Evolutionary conservation across 64 coral and sea anemone genomes (phyloP), one percentile per base, ranked within the genome.

Genomic region (Dendrophyllia cribrosa): DNA sequence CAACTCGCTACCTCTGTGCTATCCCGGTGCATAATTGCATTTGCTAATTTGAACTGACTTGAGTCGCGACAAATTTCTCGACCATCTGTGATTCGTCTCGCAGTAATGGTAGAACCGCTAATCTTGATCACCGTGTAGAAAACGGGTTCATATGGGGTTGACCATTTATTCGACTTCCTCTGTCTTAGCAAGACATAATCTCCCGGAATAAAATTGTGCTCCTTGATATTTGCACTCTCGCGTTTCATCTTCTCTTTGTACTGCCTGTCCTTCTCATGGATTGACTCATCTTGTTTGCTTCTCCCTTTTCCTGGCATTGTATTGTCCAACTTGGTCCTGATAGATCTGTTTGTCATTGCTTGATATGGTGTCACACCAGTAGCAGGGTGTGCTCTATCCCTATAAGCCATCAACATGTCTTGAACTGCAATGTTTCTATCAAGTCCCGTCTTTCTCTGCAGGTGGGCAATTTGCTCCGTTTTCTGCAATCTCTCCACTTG

Each of bases 401-500:
- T 20, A 17, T 86, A 90, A 4, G 87, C 87, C 68, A 77, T 89
- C 2, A 94, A 13, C 87, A 95, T 89, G 13, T 89, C 87, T 55
- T 89, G 68, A 0, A 89, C 46, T 4, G 87, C 82, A 4, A 79
- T 78, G 7, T 70, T 11, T 65, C 75, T 83, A 5, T 56, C 76
- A n/a, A 53, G 51, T 43, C 70, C 70, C 23, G 43, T 45, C 59
- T 95, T 91, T 17, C 65, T 51, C 75, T 89, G 51, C 3, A 94
- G 85, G 66, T 89, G 69, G 52, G 86, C 92, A 64, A 89, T 94
- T 59, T 94, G 92, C 63, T 89, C 56, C 3, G 77, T 93, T 20
- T 93, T 93, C 11, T 92, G 73, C 55, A 92, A 86, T 23, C 81
- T 51, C 73, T 92, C 81, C 9, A 50, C 76, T 23, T 90, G 62